Percentiles rank a stretch among this genome's conserved stretches.
phyloP scores from a whole-genome alignment of 2,113 vertebrate genomes.

The Panthera uncia region DNA sequence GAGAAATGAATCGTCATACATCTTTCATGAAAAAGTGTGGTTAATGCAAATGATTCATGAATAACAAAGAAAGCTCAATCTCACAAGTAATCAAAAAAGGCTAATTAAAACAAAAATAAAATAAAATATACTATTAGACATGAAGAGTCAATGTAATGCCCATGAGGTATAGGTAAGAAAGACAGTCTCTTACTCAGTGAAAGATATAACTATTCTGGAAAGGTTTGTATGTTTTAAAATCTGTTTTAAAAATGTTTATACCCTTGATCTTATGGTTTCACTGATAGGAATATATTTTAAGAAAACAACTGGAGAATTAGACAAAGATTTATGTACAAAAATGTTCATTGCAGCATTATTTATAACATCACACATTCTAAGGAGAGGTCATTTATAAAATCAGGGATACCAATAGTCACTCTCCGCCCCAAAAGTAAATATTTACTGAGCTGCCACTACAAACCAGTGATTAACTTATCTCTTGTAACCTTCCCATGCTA shows the following conservation, averaged over 20 bases:
- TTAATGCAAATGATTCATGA: background rate
- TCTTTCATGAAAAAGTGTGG: constrained; percentile 19
- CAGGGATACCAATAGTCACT: background rate
- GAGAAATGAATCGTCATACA: background rate
- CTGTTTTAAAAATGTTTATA: background rate
- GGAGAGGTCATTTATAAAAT: background rate
- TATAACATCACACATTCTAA: background rate
- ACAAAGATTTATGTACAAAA: constrained; percentile 8
- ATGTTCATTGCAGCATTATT: background rate
- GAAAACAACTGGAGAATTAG: background rate
- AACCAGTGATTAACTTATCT: background rate
- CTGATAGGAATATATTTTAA: background rate
- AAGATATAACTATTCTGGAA: background rate
- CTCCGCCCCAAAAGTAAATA: background rate
- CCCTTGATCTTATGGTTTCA: background rate
- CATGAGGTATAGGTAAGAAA: background rate
- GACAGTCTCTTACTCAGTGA: background rate
- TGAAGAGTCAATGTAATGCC: background rate
- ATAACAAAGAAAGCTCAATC: background rate
- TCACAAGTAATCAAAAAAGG: background rate
- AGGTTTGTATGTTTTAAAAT: background rate
- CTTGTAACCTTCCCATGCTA: background rate
- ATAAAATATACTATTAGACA: background rate
- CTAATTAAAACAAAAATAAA: constrained; percentile 11
- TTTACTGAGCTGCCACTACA: background rate